Base-by-base conservation (phyloP, 1,140 invertebrate genomes). In the Copidosoma floridanum region DNA sequence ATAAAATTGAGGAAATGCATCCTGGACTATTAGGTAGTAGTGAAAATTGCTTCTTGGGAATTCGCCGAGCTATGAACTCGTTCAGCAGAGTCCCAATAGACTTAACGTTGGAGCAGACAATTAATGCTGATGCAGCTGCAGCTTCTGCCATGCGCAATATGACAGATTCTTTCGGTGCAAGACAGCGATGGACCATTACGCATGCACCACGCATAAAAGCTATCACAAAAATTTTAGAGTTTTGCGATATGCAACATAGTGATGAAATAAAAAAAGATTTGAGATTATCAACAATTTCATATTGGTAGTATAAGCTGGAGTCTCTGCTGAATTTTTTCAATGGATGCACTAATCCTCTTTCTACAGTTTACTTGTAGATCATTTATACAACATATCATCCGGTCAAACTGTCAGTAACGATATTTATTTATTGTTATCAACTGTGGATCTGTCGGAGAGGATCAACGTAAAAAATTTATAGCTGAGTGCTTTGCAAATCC, bases 111-210 rank as follows among this genome's bases (percentile, higher is more conserved):
- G 67, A 71, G 48, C 68, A 73, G 47, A 73, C 70, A 7, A 66
- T 73, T 38, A 71, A 72, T 61, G 65, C 62, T 4, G 67, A 70
- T 52, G 68, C 67, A 37, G 65, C 64, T n/a, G n/a, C n/a, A n/a
- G 61, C 65, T 23, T 64, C 66, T 26, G 68, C 64, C 40, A 52
- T 68, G 3, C 46, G 58, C 24, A 57, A 70, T 16, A 63, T 69
- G 35, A 68, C 66, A 44, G 65, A 71, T 52, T 70, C 67, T 11
- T 63, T 69, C 56, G 67, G 60, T 23, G 68, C 68, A 41, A 43
- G 68, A 26, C 65, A 69, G 51, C 55, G 61, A 53, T 72, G 68
- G 68, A 38, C 67, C 51, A 41, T 51, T 52, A 70, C 46, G 62
- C 67, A 68, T 41, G 53, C 54, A 44, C 57, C 70, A 26, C 65